Percentiles rank a stretch among this genome's conserved stretches.
These are phyloP conservation scores for Molothrus aeneus DNA, from an alignment of 2,797 vertebrate species.

Conservation along the genomic window DNA sequence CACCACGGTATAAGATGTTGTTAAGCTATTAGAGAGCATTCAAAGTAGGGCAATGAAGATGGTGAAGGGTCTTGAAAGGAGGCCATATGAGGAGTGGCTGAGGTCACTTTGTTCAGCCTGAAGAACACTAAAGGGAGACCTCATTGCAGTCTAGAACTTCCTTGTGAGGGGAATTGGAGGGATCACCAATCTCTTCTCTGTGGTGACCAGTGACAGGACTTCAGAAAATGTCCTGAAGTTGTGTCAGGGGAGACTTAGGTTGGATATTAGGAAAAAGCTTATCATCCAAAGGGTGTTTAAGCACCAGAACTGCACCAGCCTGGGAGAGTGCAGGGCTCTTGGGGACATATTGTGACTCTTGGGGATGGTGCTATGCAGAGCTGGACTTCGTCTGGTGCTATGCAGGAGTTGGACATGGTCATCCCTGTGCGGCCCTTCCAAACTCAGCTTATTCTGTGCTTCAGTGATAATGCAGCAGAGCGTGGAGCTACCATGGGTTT, in stretches of 20 bases:
- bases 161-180: too few relatives aligned
- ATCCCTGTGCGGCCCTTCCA: neutral
- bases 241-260: neutral
- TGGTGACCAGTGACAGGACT: neutral
- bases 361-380: neutral
- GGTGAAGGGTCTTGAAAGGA: neutral
- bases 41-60: too few relatives aligned
- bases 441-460: neutral
- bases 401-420: neutral
- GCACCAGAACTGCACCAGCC: neutral
- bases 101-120: neutral
- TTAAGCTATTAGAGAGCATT: neutral
- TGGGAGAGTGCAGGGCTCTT: neutral
- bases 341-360: neutral
- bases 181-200: neutral
- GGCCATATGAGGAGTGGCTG: fast-evolving
- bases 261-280: neutral
- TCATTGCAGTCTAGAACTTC: too few relatives aligned
- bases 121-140: neutral
- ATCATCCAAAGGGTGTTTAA: neutral
- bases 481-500: neutral
- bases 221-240: neutral
- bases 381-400: neutral
- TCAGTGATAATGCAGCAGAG: neutral
- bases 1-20: fast-evolving